Base-by-base conservation (phyloP, 2,113 vertebrate genomes). In the Mus pahari region DNA sequence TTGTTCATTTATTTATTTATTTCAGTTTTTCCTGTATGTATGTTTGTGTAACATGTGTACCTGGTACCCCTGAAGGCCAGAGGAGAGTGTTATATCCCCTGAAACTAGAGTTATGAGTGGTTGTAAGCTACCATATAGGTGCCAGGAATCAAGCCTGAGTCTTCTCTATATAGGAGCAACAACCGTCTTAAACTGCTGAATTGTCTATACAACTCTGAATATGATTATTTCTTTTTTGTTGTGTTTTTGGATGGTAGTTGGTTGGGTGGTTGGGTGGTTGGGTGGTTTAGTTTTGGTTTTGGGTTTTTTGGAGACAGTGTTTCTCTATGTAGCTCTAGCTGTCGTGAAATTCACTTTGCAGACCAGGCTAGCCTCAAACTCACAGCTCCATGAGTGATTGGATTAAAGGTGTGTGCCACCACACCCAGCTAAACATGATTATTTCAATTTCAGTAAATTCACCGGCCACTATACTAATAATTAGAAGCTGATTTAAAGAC, bases 401-500 rank as follows among this genome's bases (percentile, higher is more conserved):
- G 19, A 81, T 58, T 82, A 82, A 82, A n/a, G 20, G 78, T 10
- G 0, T 83, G 24, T 2, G 8, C 13, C 14, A 42, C 13, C 58
- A 62, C 36, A 60, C n/a, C 55, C 9, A 36, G 24, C n/a, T 42
- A 86, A 92, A 97, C 82, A 19, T 83, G n/a, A 70, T 78, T 62
- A 94, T 87, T 96, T 73, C 48, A 78, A 53, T 64, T 84, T 92
- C 62, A 79, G 33, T 92, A 90, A 96, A 60, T 45, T 79, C 64
- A 77, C 19, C 8, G n/a, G 77, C 74, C 53, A 94, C n/a, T 94
- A 62, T 87, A 68, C 78, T 93, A 87, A 48, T 48, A 91, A 96
- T 50, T 28, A 26, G 36, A 96, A 91, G 26, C 62, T 89, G 66
- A 94, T 94, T 95, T 94, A 68, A 96, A 48, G 79, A 89, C 53